Conservation (phyloP, 2,888 invertebrate species). For the Diarsia dahlii region DNA sequence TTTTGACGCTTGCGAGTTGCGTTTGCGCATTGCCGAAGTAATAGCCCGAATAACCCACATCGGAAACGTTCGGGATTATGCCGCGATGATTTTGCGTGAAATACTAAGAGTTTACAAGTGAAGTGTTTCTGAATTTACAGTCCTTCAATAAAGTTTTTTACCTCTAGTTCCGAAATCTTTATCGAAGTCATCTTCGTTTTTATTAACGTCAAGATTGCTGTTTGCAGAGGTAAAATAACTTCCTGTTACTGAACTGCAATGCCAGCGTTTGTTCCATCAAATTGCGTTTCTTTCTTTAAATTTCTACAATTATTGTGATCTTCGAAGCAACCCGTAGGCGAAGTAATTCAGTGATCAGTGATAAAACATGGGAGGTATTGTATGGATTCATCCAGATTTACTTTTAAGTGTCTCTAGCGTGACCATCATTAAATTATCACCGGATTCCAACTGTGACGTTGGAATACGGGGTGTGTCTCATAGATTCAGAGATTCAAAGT, state of each 20-base stretch:
- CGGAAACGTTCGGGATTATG: slow-evolving; percentile 54
- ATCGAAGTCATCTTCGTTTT: background rate
- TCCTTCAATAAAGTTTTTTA: background rate
- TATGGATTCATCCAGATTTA: slow-evolving; percentile 42
- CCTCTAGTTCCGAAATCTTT: background rate
- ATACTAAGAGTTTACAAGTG: slow-evolving; percentile 59
- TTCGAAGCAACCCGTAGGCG: slow-evolving; percentile 13
- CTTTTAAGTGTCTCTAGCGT: slow-evolving; percentile 9
- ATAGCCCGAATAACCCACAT: slow-evolving; percentile 57
- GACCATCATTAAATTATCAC: slow-evolving; percentile 28
- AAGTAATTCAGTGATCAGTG: slow-evolving; percentile 34
- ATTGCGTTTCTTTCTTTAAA: slow-evolving; percentile 35
- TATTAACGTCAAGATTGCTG: background rate
- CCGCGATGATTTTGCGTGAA: slow-evolving; percentile 65
- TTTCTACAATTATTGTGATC: slow-evolving; percentile 28
- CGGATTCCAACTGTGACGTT: slow-evolving; percentile 35
- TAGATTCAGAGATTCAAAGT: slow-evolving; percentile 7
- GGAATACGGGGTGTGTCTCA: slow-evolving; percentile 24
- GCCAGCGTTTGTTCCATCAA: slow-evolving; percentile 56
- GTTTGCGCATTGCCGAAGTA: slow-evolving; percentile 50
- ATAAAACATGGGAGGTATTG: slow-evolving; percentile 29
- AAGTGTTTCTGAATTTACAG: slow-evolving; percentile 59
- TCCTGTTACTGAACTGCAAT: slow-evolving; percentile 26
- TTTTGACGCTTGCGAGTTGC: slow-evolving; percentile 50
- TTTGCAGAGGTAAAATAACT: background rate